These are phyloP conservation scores for Drosophila bunnanda DNA, from an alignment of 2,888 invertebrate species.

Conservation along the genomic window DNA sequence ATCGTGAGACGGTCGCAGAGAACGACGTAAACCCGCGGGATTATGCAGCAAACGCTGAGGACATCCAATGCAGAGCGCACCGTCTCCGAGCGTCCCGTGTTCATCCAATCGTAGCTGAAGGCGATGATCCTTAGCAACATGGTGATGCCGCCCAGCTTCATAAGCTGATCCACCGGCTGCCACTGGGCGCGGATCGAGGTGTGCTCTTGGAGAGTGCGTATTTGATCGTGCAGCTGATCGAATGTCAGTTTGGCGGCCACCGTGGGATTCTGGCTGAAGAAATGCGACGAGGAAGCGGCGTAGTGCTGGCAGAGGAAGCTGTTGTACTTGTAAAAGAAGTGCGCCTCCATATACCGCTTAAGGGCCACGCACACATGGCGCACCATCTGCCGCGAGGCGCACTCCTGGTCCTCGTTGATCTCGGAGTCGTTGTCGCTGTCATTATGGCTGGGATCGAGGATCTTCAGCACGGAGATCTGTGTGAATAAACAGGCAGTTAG, in stretches of 20 bases:
- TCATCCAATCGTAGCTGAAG: conserved; percentile 95
- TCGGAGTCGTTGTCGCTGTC: conserved; percentile 87
- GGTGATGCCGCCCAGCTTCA: conserved; percentile 92
- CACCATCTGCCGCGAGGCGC: conserved; percentile 95
- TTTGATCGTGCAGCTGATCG: conserved; percentile 94
- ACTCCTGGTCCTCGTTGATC: conserved; percentile 94
- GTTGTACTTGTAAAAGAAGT: conserved; percentile 92
- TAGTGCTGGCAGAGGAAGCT: conserved; percentile 87
- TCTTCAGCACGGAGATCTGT: conserved; percentile 93
- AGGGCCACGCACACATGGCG: conserved; percentile 95
- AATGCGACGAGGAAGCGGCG: conserved; percentile 80
- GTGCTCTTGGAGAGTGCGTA: conserved; percentile 91
- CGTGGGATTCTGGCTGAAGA: conserved; percentile 84
- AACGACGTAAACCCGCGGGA: conserved; percentile 91
- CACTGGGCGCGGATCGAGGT: conserved; percentile 92
- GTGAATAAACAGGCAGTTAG: neutral
- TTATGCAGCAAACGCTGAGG: conserved; percentile 94
- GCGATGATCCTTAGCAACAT: conserved; percentile 94
- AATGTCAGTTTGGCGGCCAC: conserved; percentile 88
- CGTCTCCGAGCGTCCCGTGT: conserved; percentile 91
- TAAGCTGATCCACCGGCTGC: conserved; percentile 95
- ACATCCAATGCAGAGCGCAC: conserved; percentile 93
- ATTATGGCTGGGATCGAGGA: conserved; percentile 87
- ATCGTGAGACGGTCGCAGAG: conserved; percentile 91
- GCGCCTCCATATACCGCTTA: conserved; percentile 96